These are phyloP conservation scores for Fragum whitleyi DNA, from an alignment of 2,888 invertebrate genomes.

Conservation along the genomic window DNA sequence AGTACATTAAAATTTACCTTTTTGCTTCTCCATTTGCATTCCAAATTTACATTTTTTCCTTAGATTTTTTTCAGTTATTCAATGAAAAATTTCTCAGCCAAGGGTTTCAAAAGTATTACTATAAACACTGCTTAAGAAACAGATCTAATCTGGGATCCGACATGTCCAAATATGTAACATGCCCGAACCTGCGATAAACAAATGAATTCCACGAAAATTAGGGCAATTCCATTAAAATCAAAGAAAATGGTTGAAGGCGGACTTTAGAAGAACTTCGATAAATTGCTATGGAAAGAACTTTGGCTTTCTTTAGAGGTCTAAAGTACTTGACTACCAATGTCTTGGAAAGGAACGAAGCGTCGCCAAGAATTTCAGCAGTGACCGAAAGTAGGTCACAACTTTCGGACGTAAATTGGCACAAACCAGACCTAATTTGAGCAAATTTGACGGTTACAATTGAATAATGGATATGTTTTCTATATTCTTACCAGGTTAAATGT, in stretches of 20 bases:
- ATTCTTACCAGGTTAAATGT: constrained; percentile 1
- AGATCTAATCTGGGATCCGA: constrained; percentile 16
- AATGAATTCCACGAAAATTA: background rate
- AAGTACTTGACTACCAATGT: constrained; percentile 10
- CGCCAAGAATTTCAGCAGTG: constrained; percentile 50
- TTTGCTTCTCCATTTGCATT: too few relatives aligned
- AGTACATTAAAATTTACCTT: too few relatives aligned
- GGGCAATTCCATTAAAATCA: background rate
- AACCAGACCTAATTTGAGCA: background rate
- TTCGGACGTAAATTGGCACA: constrained; percentile 17
- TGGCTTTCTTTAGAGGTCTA: background rate
- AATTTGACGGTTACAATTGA: too few relatives aligned
- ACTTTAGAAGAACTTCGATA: background rate
- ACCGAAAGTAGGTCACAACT: constrained; percentile 55
- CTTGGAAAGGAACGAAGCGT: constrained; percentile 36
- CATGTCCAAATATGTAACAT: constrained; percentile 59
- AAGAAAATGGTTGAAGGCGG: background rate
- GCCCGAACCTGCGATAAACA: constrained; percentile 52
- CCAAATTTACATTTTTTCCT: too few relatives aligned
- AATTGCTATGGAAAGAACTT: background rate
- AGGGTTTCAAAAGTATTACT: too few relatives aligned
- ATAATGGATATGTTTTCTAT: background rate
- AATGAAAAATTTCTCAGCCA: too few relatives aligned
- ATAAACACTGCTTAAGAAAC: constrained; percentile 7
- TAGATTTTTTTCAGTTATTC: too few relatives aligned